Conservation (phyloP, 2,113 vertebrate species). For the Callionymus lyra region DNA sequence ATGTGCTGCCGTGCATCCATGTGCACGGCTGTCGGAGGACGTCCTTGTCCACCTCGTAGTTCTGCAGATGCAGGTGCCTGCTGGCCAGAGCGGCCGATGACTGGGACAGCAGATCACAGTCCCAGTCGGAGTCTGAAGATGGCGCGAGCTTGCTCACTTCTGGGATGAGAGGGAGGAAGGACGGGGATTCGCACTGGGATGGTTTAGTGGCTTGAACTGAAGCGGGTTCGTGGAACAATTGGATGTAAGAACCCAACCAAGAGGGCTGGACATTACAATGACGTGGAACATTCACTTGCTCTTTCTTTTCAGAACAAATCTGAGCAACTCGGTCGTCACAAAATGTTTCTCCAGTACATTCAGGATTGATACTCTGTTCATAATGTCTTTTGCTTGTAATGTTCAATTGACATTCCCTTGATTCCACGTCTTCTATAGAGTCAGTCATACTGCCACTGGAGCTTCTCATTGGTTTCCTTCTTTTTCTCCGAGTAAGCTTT, state of each 20-base stretch:
- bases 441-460: not conserved
- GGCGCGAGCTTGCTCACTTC: slow-evolving; percentile 28
- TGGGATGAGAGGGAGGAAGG: slow-evolving; percentile 38
- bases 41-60: slow-evolving; percentile 34
- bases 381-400: no score
- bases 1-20: slow-evolving; percentile 46
- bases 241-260: no score
- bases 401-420: no score
- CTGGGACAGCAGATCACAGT: slow-evolving; percentile 45
- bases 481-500: slow-evolving; percentile 36
- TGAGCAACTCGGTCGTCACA: no score
- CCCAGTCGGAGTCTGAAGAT: slow-evolving; percentile 54
- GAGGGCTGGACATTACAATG: no score
- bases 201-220: slow-evolving; percentile 25
- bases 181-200: slow-evolving; percentile 34
- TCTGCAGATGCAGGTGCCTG: slow-evolving; percentile 15
- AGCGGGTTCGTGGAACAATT: no score
- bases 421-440: no score
- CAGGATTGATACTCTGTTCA: no score
- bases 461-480: slow-evolving; percentile 17
- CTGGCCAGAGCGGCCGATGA: not conserved
- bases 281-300: no score
- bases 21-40: slow-evolving; percentile 52
- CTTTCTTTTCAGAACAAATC: not conserved
- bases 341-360: no score